phyloP scores from a whole-genome alignment of 1,140 invertebrate species.

The Pseudomyrmex cubaensis region DNA sequence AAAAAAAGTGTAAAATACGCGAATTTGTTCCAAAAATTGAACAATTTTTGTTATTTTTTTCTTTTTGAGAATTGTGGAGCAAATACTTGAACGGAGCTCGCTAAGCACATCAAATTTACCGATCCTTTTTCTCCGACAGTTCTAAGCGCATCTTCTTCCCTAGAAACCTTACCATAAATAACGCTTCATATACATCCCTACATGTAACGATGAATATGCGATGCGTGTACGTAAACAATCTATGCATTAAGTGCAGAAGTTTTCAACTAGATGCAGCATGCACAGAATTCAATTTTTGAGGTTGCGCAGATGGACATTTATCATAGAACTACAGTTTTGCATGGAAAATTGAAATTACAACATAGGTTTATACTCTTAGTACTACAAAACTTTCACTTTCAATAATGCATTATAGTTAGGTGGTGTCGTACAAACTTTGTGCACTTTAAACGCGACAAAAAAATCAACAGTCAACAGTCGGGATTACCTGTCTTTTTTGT shows the following conservation, averaged over 20 bases:
- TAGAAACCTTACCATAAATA: neutral
- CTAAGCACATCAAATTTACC: constrained; percentile 32
- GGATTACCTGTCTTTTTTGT: neutral
- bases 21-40: neutral
- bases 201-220: constrained; percentile 19
- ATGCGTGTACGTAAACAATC: constrained; percentile 22
- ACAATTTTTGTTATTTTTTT: neutral
- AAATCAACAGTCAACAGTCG: neutral
- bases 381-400: neutral
- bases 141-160: constrained; percentile 72
- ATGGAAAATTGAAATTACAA: constrained; percentile 5
- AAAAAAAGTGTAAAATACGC: neutral
- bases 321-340: neutral
- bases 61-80: neutral
- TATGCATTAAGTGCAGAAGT: neutral
- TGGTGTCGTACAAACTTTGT: neutral
- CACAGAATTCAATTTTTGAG: neutral
- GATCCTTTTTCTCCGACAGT: constrained; percentile 50
- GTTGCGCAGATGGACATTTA: neutral
- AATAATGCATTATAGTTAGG: neutral
- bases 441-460: neutral
- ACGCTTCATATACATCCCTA: constrained; percentile 16
- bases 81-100: constrained; percentile 6
- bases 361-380: neutral
- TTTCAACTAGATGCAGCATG: neutral